Base-by-base conservation (phyloP, 1,140 invertebrate species). In the Drosophila persimilis region DNA sequence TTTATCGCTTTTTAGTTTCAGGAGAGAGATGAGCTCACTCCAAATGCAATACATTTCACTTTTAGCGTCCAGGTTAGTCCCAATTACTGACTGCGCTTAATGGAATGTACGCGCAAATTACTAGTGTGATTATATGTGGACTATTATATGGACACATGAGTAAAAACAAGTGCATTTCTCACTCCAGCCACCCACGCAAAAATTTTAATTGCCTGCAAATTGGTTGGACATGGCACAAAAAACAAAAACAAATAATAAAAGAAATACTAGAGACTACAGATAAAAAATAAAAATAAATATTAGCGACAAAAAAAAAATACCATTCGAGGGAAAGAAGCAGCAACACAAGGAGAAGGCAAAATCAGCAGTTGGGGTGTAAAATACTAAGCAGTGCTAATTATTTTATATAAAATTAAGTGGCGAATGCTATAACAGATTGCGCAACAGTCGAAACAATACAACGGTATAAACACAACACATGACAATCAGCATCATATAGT, bases 381-480 rank as follows among this genome's bases (percentile, higher is more conserved):
- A 61, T 71, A 65, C 77, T 15, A 78, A 74, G 64, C 20, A 75
- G 46, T 66, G 75, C 31, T 75, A 78, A 80, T 75, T 78, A 60
- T 62, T 48, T 31, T 46, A 54, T 35, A 51, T 5, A 29, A 31
- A 52, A 20, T 63, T 60, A 77, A 71, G 57, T 71, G 41, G 41
- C 53, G 50, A 64, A 41, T 62, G 70, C 48, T 44, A 70, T 43
- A 76, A 67, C 39, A 39, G 51, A 64, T 77, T 79, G 59, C 60
- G 54, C 53, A 78, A 73, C 35, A 39, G 4, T 39, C 35, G 11
- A 13, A 39, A 39, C 35, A 39, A 13, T 3, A 29, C 43, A 61
- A 47, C 31, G 39, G 9, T 39, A 13, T 8, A 11, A 13, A 47
- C 20, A 41, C 26, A 52, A 59, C 57, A 22, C 69, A 63, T 62